Evolutionary conservation across 2,113 vertebrate genomes (phyloP), one percentile per base, ranked within the genome.

Genomic region (Aegotheles bennettii): DNA sequence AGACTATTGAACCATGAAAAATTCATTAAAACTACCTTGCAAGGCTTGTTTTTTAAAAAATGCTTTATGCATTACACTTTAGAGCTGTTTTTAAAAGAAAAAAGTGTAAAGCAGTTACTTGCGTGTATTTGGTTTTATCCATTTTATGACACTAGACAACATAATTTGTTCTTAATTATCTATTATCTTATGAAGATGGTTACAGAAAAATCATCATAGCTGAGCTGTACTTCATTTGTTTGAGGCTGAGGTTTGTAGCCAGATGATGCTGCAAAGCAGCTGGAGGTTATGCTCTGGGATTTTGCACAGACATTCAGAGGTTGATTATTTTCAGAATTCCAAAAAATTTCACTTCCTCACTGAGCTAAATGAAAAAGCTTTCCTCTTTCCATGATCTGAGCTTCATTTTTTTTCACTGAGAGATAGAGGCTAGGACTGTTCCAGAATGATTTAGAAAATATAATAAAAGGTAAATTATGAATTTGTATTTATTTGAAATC

Each of bases 1-100:
- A 86, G 87, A 31, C 94, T 79, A 91, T 68, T 90, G 95, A 96
- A 95, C 90, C 89, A 56, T 90, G 92, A 95, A 92, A 95, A 68
- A 90, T 67, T 91, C 78, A 91, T 97, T 94, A 91, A 95, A 96
- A 81, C 35, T 29, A 78, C 29, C 31, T 85, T 76, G 67, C 11
- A 56, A 75, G 26, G 21, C 2, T 11, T 86, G 40, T 78, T 74
- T 45, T 13, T 4, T 10, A 47, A 77, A 36, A 11, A 21, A 48
- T 68, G 5, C 42, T 67, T 94, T 61, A 47, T 93, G 54, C 16
- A 10, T 5, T 23, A 9, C 14, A 33, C 11, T 28, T 45, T 4
- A 3, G 45, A 78, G 19, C 36, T 90, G 16, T 48, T 93, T 57
- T 45, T 28, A 29, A 48, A 88, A 57, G 16, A 28, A 29, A 60